phyloP scores from a whole-genome alignment of 2,113 vertebrate genomes.

The Cervus canadensis region DNA sequence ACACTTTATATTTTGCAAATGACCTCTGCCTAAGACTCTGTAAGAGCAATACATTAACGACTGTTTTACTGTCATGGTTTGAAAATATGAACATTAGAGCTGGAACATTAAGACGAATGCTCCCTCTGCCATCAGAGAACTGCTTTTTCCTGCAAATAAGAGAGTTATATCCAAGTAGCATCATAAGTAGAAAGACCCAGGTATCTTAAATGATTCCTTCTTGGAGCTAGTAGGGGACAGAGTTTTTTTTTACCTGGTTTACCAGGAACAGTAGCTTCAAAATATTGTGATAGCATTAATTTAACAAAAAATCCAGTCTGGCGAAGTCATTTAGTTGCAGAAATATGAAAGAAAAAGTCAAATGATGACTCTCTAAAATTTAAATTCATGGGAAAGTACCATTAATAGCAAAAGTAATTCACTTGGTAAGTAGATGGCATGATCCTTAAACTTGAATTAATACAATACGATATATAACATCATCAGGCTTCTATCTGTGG shows the following conservation, averaged over 20 bases:
- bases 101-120: background rate
- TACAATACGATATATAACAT: background rate
- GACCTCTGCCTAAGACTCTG: background rate
- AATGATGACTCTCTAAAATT: background rate
- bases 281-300: background rate
- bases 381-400: conserved; percentile 28
- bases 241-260: background rate
- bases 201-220: background rate
- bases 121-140: background rate
- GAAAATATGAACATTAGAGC: background rate
- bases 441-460: background rate
- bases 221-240: background rate
- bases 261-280: background rate
- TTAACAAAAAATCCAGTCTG: background rate
- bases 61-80: background rate
- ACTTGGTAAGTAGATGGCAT: background rate
- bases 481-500: background rate
- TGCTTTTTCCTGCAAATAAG: background rate
- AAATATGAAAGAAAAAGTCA: background rate
- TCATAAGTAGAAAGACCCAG: background rate
- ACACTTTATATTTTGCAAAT: background rate
- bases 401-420: conserved; percentile 15
- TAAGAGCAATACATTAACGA: background rate
- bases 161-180: background rate
- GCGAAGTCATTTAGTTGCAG: background rate